Conservation (phyloP, 2,888 invertebrate genomes). For the Pemphredon lugubris region DNA sequence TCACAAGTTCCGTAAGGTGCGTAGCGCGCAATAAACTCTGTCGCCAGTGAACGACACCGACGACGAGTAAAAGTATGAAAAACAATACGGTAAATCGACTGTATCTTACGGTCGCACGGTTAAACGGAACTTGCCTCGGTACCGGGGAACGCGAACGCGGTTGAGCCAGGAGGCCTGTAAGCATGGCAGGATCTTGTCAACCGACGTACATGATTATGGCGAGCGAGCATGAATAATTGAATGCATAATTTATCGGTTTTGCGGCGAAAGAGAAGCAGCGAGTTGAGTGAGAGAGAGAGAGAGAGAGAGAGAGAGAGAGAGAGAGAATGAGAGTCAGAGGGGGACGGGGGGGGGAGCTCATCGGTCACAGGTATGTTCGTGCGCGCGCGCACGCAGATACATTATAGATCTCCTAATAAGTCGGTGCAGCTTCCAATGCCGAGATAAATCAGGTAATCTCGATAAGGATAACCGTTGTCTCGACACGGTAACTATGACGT, state of each 20-base stretch:
- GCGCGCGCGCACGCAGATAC: slow-evolving; percentile 30
- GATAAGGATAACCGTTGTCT: slow-evolving; percentile 70
- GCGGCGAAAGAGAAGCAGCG: slow-evolving; percentile 56
- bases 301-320: slow-evolving; percentile 57
- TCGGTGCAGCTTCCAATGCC: slow-evolving; percentile 62
- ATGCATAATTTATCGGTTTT: slow-evolving; percentile 77
- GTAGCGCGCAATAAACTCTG: no score
- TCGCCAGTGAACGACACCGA: background rate
- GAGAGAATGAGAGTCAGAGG: slow-evolving; percentile 33
- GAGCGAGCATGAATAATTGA: slow-evolving; percentile 76
- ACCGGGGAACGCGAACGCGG: slow-evolving; percentile 37
- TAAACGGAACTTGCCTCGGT: slow-evolving; percentile 50
- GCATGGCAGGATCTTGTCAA: slow-evolving; percentile 75
- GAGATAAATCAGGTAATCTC: slow-evolving; percentile 70
- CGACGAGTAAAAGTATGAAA: background rate
- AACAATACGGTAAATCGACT: slow-evolving; percentile 5
- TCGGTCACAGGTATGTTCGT: slow-evolving; percentile 7
- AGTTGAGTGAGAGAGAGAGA: background rate
- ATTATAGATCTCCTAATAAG: slow-evolving; percentile 67
- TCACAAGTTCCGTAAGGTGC: no score
- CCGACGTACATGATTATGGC: slow-evolving; percentile 74
- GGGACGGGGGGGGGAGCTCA: slow-evolving; percentile 23
- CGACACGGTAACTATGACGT: slow-evolving; percentile 33
- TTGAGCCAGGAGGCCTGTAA: no score
- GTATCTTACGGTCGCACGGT: slow-evolving; percentile 12